Base-by-base conservation (phyloP, 1,140 invertebrate genomes). In the Ceratina japonica region DNA sequence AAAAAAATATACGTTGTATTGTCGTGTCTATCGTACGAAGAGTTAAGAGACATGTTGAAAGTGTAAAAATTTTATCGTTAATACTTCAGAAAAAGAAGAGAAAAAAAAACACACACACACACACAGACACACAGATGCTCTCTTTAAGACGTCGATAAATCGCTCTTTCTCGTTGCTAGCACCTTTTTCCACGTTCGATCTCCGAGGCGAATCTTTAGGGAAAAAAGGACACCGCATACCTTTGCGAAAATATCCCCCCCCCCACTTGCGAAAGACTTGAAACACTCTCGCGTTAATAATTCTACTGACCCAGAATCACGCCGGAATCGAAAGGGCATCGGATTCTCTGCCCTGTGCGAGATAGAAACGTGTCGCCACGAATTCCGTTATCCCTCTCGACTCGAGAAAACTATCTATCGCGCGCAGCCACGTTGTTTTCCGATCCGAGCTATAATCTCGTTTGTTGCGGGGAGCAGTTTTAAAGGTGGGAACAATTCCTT, bases 31-130 rank as follows among this genome's bases (percentile, higher is more conserved):
- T 71, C 77, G 70, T 80, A 66, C 71, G 68, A 52, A 68, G 62
- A 74, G 65, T 84, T 83, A 74, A 82, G 61, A 24, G 58, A 84
- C 84, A 84, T 84, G 84, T 85, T 85, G 79, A 85, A 85, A 85
- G 75, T 85, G 83, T 81, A 71, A 84, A 44, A 85, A 85, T 85
- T 85, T 84, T 85, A 85, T 85, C 79, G 82, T 85, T 85, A 84
- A 84, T 84, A 81, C 31, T 77, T 84, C 27, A 62, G 56, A 18
- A 15, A 64, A 8, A 51, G 5, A 58, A 20, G 5, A 59, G 24
- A 64, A 81, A 16, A 8, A 62, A 49, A n/a, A n/a, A n/a, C n/a
- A n/a, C n/a, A n/a, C n/a, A n/a, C n/a, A n/a, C n/a, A n/a, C n/a
- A n/a, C n/a, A n/a, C n/a, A n/a, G n/a, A n/a, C n/a, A n/a, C n/a